Base-by-base conservation (phyloP, 2,888 invertebrate genomes). In the Leptopilina myrica region DNA sequence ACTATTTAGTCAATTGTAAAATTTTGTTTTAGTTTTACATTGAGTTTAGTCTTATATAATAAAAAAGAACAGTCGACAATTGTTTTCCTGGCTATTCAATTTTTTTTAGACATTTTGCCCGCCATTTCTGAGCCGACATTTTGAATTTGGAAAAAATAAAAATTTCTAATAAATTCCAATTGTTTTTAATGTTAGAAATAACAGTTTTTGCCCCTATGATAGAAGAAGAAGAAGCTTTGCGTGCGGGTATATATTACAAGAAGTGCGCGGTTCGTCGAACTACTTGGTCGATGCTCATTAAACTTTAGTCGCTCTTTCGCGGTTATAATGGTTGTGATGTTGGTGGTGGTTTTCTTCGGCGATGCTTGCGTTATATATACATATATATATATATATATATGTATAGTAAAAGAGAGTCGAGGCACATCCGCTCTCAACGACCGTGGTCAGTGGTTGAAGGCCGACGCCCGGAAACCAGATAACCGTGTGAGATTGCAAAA, bases 381-480 rank as follows among this genome's bases (percentile, higher is more conserved):
- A 43, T 43, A 43, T 20, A 20, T 20, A 43, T 43, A 43, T 43
- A 43, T 43, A 43, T 20, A 20, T 20, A 43, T 43, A 43, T 43
- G 7, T 43, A 43, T 43, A 43, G 7, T 43, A 43, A 43, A 43
- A 43, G 43, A 78, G 77, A 11, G 49, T 4, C 12, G 46, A 49
- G 78, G 76, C 77, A 81, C 80, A 80, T 77, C 65, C 83, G 85
- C 85, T n/a, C 85, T n/a, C 73, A 56, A 86, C 87, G 86, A 85
- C 85, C 83, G 85, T 86, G 85, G 87, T 85, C 86, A 84, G 84
- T 78, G 83, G 84, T 84, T 83, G 84, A 86, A 87, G 86, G 87
- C 88, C 86, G 87, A 87, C 85, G 88, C 86, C 88, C 89, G 90
- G 89, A 89, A 89, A 88, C 83, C 86, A 87, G 87, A 88, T 85